These are phyloP conservation scores for Mycalesis mineus DNA, from an alignment of 2,888 invertebrate genomes.

Conservation along the genomic window DNA sequence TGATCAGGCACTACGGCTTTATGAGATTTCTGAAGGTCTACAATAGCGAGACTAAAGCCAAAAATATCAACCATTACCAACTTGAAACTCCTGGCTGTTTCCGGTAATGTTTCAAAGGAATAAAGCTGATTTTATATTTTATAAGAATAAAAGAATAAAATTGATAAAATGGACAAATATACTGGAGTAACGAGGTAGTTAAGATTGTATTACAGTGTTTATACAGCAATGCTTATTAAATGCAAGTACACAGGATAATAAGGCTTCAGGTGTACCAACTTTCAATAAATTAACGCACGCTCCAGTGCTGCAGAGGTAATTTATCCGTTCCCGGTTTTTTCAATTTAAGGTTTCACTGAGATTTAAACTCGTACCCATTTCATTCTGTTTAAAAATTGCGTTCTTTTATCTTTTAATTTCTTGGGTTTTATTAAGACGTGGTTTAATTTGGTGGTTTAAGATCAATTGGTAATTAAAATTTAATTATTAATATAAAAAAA, in stretches of 20 bases:
- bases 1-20: no score
- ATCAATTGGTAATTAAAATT: neutral
- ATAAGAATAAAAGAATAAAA: no score
- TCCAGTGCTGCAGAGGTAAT: slow-evolving; percentile 28
- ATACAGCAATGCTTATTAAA: no score
- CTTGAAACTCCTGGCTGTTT: no score
- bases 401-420: slow-evolving; percentile 16
- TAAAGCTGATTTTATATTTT: no score
- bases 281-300: slow-evolving; percentile 64
- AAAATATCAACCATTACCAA: no score
- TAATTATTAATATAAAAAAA: neutral
- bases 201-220: no score
- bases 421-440: slow-evolving; percentile 4
- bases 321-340: slow-evolving; percentile 11
- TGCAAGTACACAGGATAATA: slow-evolving; percentile 26
- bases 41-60: no score
- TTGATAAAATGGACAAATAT: no score
- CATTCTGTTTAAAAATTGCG: slow-evolving; percentile 23
- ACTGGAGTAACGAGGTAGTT: no score
- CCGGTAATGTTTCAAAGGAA: no score
- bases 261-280: slow-evolving; percentile 68
- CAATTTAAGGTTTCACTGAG: slow-evolving; percentile 16
- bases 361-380: slow-evolving; percentile 19
- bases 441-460: neutral
- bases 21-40: no score